Base-by-base conservation (phyloP, 2,888 invertebrate genomes). In the Ellobium chinense region DNA sequence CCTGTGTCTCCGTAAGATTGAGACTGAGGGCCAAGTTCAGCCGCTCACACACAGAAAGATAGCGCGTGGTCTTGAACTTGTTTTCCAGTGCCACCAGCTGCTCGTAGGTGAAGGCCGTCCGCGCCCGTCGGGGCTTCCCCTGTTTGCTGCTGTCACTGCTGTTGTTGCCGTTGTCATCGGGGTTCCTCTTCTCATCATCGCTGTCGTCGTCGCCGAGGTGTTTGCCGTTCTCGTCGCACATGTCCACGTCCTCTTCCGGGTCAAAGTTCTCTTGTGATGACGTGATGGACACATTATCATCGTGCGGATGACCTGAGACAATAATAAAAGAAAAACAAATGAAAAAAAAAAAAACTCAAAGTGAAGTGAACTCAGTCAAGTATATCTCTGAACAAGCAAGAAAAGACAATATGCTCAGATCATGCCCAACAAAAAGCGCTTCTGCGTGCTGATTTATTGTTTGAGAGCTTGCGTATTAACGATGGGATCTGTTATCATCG, bases 71-170 rank as follows among this genome's bases (percentile, higher is more conserved):
- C 94, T 99, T 99, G 94, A 99, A 99, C 93, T 99, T 99, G 94
- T 99, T 99, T 94, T 99, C 99, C 92, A 99, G 94, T 0, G 99
- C 97, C 14, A 99, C 99, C 86, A 99, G 94, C 88, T 95, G 99
- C 92, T 99, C 99, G 94, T 99, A 99, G 0, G 99, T 99, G 93
- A 99, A 99, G 0, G 99, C 99, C 0, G 99, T 99, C 83, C 99
- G 94, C 0, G 99, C 99, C 77, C 98, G 93, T 75, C 98, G 94
- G 0, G 97, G 97, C 93, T 98, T 98, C 0, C 95, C 96, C 39
- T 78, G 80, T 34, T 94, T 93, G 84, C 93, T 80, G 54, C 74
- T 80, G 68, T 75, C 82, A 9, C 54, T 66, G 70, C 70, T 77
- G 46, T 74, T 78, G 24, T 70, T 78, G 39, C 68, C 56, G 62